Percentiles rank a stretch among this genome's conserved stretches.
These are phyloP conservation scores for Centruroides sculpturatus DNA, from an alignment of 1,140 invertebrate genomes.

Conservation along the genomic window DNA sequence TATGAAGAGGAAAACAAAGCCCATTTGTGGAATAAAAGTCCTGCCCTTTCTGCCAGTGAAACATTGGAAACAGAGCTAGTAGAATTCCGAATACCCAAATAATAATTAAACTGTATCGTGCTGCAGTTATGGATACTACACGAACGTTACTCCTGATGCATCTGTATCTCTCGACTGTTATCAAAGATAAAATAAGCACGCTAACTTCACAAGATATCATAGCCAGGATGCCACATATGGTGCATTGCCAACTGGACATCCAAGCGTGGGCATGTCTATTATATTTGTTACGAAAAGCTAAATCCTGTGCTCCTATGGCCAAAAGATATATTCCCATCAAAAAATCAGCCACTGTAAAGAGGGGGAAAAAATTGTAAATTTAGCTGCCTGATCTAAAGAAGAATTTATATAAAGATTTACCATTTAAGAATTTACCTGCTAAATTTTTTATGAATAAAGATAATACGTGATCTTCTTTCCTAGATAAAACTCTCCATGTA, in stretches of 20 bases:
- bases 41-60: constrained; percentile 8
- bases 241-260: constrained; percentile 52
- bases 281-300: constrained; percentile 45
- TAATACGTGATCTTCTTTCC: constrained; percentile 29
- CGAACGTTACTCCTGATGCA: constrained; percentile 18
- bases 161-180: constrained; percentile 52
- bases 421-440: constrained; percentile 27
- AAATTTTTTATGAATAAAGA: constrained; percentile 52
- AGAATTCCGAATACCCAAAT: constrained; percentile 17
- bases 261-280: constrained; percentile 44
- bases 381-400: neutral
- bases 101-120: constrained; percentile 6
- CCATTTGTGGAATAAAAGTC: constrained; percentile 28
- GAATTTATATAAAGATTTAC: neutral
- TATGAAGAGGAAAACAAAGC: constrained; percentile 29
- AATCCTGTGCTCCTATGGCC: constrained; percentile 49
- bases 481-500: constrained; percentile 44
- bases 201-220: constrained; percentile 57
- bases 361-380: neutral
- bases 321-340: constrained; percentile 63
- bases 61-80: constrained; percentile 18
- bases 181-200: constrained; percentile 54
- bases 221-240: constrained; percentile 43
- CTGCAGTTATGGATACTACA: constrained; percentile 12
- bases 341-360: constrained; percentile 46